phyloP scores from a whole-genome alignment of 2,797 vertebrate species.

The Lophotriccus pileatus region DNA sequence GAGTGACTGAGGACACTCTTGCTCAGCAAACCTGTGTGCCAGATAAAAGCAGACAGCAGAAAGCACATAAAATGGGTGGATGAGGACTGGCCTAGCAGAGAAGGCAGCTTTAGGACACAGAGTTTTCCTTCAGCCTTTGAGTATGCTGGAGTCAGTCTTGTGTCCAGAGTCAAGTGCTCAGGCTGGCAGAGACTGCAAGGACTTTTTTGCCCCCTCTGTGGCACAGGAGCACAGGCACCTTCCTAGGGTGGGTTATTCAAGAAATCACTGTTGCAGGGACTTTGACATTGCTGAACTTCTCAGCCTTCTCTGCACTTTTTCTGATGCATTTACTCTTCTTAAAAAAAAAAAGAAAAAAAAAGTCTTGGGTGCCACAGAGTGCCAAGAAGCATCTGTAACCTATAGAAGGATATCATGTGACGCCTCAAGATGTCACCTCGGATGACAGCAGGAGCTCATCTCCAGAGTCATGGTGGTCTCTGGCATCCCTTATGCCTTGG shows the following conservation, averaged over 20 bases:
- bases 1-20: not conserved
- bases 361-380: not conserved
- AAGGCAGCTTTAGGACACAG: not conserved
- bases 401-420: not conserved
- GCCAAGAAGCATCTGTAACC: not conserved
- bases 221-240: not conserved
- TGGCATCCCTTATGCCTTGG: accelerated
- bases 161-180: not conserved
- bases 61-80: not conserved
- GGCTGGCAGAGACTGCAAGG: not conserved
- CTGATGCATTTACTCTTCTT: not conserved
- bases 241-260: not conserved
- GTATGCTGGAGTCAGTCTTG: not conserved
- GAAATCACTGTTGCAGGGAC: not conserved
- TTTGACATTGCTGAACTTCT: not conserved
- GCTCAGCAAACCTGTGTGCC: conserved; percentile 13
- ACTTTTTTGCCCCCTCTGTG: not conserved
- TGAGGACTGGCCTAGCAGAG: not conserved
- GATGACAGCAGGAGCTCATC: accelerated
- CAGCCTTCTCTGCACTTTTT: not conserved
- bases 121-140: not conserved
- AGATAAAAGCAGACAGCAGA: conserved; percentile 10
- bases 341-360: too few relatives aligned
- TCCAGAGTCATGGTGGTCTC: not conserved
- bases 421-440: not conserved